Conservation (phyloP, 2,113 vertebrate genomes). For the Bucco capensis region DNA sequence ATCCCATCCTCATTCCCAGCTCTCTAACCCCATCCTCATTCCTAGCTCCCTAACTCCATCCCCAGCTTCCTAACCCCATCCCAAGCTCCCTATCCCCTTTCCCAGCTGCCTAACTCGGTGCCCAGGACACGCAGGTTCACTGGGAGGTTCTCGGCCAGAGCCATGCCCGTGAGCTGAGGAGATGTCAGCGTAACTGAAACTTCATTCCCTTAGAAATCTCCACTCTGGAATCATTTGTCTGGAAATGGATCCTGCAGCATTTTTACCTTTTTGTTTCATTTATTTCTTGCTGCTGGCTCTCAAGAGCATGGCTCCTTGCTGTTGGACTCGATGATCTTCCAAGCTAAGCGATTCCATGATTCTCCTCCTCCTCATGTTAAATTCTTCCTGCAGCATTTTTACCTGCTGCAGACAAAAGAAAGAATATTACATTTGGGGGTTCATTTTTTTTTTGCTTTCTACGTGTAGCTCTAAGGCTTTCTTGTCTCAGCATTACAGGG, state of each 20-base stretch:
- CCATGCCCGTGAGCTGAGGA: background rate
- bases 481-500: rapidly evolving
- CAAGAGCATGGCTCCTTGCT: no score
- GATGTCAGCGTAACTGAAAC: constrained; percentile 1
- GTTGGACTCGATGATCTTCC: no score
- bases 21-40: no score
- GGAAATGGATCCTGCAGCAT: background rate
- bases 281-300: no score
- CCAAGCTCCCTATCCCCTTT: no score
- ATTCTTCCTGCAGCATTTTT: background rate
- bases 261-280: no score
- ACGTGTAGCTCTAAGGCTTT: background rate
- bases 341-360: no score
- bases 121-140: background rate
- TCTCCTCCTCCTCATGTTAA: background rate
- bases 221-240: background rate
- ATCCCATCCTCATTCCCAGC: no score
- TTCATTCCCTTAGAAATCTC: background rate
- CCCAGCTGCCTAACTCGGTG: background rate
- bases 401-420: constrained; percentile 32
- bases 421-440: background rate
- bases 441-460: background rate
- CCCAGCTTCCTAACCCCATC: background rate
- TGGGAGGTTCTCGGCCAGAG: background rate
- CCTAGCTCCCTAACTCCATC: background rate